Conservation (phyloP, 2,888 invertebrate genomes). For the Agonopterix subpropinquella region DNA sequence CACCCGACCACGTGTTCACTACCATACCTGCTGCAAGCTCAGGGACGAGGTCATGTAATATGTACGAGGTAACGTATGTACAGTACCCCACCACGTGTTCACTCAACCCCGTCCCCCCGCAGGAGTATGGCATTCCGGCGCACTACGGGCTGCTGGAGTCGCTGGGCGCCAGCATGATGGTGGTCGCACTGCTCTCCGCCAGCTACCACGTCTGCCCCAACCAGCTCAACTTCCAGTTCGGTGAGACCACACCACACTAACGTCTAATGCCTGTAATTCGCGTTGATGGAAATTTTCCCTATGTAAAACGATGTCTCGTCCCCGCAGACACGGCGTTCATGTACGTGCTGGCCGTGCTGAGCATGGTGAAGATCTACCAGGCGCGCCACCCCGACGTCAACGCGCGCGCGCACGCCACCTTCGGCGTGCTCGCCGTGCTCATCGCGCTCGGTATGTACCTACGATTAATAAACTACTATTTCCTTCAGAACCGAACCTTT, state of each 20-base stretch:
- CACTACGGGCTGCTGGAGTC: constrained; percentile 92
- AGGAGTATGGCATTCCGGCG: constrained; percentile 86
- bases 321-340: constrained; percentile 92
- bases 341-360: constrained; percentile 92
- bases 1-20: no score
- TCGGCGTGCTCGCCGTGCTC: constrained; percentile 84
- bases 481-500: no score
- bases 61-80: no score
- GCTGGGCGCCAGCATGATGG: constrained; percentile 88
- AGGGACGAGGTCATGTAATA: no score
- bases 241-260: constrained; percentile 50
- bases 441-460: constrained; percentile 77
- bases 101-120: constrained; percentile 4
- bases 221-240: constrained; percentile 93
- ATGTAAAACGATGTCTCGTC: neutral
- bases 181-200: constrained; percentile 91
- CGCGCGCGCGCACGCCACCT: constrained; percentile 88
- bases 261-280: no score
- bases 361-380: constrained; percentile 93
- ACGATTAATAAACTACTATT: no score
- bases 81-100: neutral
- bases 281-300: no score
- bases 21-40: no score
- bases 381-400: constrained; percentile 93
- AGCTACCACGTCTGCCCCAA: constrained; percentile 95